A percentile compares a stretch with the other conserved stretches of the same genome.
Evolutionary conservation across 1,140 invertebrate genomes (phyloP).

Genomic region (Drosophila murphyi): DNA sequence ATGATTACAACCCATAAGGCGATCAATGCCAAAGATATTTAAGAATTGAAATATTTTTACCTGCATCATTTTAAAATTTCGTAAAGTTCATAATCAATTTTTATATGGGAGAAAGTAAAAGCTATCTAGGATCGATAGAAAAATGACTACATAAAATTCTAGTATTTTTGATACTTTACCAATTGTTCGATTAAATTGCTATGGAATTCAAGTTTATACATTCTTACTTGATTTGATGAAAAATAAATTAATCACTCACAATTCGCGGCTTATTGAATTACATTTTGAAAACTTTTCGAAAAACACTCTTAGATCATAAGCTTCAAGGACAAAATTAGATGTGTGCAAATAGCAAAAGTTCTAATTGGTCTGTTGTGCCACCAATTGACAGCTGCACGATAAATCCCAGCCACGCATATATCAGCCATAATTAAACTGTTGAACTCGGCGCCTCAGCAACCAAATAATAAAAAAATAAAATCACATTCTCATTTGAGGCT

Average conservation of each 20-base stretch:
- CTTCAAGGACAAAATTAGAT: background rate
- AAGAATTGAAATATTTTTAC: background rate
- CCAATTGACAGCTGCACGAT: slow-evolving; percentile 9
- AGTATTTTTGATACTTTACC: too few species aligned
- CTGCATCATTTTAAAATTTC: too few species aligned
- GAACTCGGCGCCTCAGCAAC: slow-evolving; percentile 34
- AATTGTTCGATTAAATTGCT: too few species aligned
- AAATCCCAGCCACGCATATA: slow-evolving; percentile 41
- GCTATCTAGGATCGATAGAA: too few species aligned
- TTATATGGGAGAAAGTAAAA: too few species aligned
- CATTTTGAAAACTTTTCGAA: slow-evolving; percentile 5
- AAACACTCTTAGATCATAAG: slow-evolving; percentile 5
- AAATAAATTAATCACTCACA: background rate
- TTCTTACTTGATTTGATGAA: too few species aligned
- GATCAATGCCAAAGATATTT: slow-evolving; percentile 9
- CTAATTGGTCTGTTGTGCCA: slow-evolving; percentile 26
- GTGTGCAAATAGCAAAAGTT: slow-evolving; percentile 18
- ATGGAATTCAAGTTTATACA: too few species aligned
- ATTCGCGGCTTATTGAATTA: slow-evolving; percentile 7
- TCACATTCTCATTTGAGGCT: slow-evolving; percentile 24
- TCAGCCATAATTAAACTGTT: slow-evolving; percentile 66
- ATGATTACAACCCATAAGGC: slow-evolving; percentile 9
- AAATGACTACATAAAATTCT: too few species aligned
- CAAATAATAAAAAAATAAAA: slow-evolving; percentile 11
- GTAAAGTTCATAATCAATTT: too few species aligned